Evolutionary conservation across 2,113 vertebrate species (phyloP).

Genomic region (Bujurquina vittata): DNA sequence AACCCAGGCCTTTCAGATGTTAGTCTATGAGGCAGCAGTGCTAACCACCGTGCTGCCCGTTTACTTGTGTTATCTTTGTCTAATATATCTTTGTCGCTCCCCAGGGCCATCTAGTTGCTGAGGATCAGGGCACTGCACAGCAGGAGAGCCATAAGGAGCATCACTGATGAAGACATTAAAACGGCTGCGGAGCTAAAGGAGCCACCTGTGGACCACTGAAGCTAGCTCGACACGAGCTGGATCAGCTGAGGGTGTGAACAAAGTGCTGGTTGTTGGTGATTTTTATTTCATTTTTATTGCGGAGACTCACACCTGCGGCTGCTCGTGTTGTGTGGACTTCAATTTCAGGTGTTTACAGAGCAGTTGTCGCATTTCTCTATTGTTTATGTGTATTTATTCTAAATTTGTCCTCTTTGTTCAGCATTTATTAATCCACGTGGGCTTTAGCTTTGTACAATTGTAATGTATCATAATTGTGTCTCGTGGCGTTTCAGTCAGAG

Average conservation of each 20-base stretch:
- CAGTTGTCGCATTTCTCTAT: background rate
- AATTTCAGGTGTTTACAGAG: background rate
- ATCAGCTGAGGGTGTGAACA: background rate
- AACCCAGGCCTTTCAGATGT: no score
- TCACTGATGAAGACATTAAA: background rate
- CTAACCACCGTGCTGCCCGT: no score
- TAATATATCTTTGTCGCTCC: background rate
- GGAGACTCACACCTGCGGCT: background rate
- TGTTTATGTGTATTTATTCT: background rate
- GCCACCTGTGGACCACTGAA: background rate
- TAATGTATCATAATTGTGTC: background rate
- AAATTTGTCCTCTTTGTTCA: background rate
- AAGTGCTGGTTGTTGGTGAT: background rate
- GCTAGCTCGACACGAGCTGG: background rate
- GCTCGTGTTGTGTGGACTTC: background rate
- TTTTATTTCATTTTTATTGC: background rate
- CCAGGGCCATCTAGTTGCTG: background rate
- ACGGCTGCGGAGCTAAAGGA: background rate
- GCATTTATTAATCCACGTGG: background rate
- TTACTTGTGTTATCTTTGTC: background rate
- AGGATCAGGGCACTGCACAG: no score
- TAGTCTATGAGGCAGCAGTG: no score
- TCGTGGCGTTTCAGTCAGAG: background rate
- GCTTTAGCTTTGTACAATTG: background rate
- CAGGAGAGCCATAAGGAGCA: background rate